Evolutionary conservation across 2,888 invertebrate genomes (phyloP), one percentile per base, ranked within the genome.

Genomic region (Parnassius apollo): DNA sequence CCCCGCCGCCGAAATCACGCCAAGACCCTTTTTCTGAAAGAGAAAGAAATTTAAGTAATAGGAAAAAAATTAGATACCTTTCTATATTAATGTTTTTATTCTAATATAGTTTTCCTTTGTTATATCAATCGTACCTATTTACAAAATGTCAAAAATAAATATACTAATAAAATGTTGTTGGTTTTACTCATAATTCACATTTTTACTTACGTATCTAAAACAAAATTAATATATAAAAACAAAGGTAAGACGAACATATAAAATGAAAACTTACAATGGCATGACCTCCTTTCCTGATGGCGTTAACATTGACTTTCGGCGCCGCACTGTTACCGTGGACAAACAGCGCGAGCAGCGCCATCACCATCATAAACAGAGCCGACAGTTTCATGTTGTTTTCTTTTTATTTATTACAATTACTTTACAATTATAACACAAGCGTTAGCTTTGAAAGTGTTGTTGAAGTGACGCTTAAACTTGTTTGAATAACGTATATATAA

Each of bases 301-400:
- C 67, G 22, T 65, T 62, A 1, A 74, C 61, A 42, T 74, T 72
- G n/a, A 75, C 66, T 62, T 76, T 77, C n/a, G 77, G 79, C 0
- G 68, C 71, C 0, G 75, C 78, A 12, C 66, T 69, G 8, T 67
- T 67, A 10, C 69, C 66, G 2, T 72, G 71, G 59, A 75, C 44
- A 50, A 76, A 65, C 8, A 77, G 51, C 2, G 72, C 71, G 44
- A 79, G 42, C 42, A 76, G 65, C 10, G 71, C 70, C 65, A 78
- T 61, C 22, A 78, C 59, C 61, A 78, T 59, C 18, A 74, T 49
- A 3, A 57, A 0, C 10, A 57, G 13, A 48, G 49, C 65, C 42
- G 75, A 71, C 55, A 81, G 62, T 65, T 80, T 80, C 81, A 80
- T 80, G 42, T 66, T 74, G 56, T 50, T 9, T 18, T 49, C 13